Evolutionary conservation across 1,140 invertebrate genomes (phyloP), one percentile per base, ranked within the genome.

Genomic region (Hormaphis cornu): DNA sequence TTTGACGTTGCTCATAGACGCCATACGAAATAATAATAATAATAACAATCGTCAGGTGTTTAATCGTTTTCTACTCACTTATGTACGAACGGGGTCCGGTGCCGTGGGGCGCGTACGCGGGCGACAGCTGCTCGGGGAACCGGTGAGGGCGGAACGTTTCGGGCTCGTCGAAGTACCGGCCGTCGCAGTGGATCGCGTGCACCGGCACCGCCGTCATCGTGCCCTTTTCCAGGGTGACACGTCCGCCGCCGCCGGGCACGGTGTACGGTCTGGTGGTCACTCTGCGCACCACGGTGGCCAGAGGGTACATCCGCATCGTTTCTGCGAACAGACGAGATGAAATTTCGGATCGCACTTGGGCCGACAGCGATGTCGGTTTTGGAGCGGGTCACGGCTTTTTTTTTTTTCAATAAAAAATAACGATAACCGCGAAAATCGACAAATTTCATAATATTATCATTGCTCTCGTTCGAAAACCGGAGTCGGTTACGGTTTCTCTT

Each of bases 221-320:
- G 0, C 30, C 30, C 5, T 42, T 26, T 48, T 66, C 61, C 10
- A 66, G n/a, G 4, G 20, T 35, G 2, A 22, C 9, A 0, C 3
- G 16, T 8, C 28, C 18, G 30, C 12, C 10, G 26, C 18, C 4
- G 12, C 7, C 18, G 5, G 42, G 42, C 5, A 66, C 28, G 20
- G n/a, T 16, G 30, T 66, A 66, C 0, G 61, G 30, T 66, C 50
- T 66, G 18, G 28, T 66, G 44, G 42, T 16, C 28, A 50, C 12
- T 3, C 61, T n/a, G 3, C 44, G 44, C 0, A 66, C 18, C 3
- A 22, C 44, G 3, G 44, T 0, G 12, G 1, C 12, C 18, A 66
- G 14, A 16, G 61, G 61, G 14, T 66, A 66, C 28, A 50, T 66
- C 7, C 61, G 61, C 4, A 66, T 35, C 1, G 61, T 50, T 35